These are phyloP conservation scores for Stenodema calcarata DNA, from an alignment of 2,888 invertebrate species.

Conservation along the genomic window DNA sequence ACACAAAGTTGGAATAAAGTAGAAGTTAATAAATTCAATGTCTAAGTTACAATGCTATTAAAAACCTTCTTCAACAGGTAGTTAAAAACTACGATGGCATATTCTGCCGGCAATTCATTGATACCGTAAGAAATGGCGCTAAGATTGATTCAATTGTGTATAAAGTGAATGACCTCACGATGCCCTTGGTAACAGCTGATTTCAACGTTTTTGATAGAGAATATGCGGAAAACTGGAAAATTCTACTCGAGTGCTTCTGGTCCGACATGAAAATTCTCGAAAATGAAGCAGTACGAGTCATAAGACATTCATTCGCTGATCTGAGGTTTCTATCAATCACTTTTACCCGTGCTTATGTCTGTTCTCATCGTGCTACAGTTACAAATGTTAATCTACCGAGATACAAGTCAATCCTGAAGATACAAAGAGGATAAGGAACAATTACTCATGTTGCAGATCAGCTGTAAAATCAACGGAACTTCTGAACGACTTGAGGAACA, in stretches of 20 bases:
- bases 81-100: conserved; percentile 31
- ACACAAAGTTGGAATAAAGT: too few relatives aligned
- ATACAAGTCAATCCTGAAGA: too few relatives aligned
- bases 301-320: conserved; percentile 83
- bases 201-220: conserved; percentile 83
- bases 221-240: conserved; percentile 86
- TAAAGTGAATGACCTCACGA: conserved; percentile 77
- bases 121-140: conserved; percentile 82
- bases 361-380: too few relatives aligned
- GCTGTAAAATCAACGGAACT: conserved; percentile 18
- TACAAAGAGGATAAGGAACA: too few relatives aligned
- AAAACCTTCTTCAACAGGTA: conserved; percentile 6
- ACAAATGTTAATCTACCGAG: too few relatives aligned
- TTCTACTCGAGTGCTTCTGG: conserved; percentile 78
- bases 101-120: conserved; percentile 37
- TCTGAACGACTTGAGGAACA: conserved; percentile 10
- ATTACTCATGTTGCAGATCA: not conserved
- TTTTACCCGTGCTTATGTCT: not conserved
- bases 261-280: conserved; percentile 77
- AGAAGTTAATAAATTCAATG: too few relatives aligned
- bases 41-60: too few relatives aligned
- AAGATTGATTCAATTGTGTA: conserved; percentile 85
- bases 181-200: conserved; percentile 77
- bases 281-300: conserved; percentile 81
- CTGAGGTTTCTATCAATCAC: conserved; percentile 65